Conservation (phyloP, 2,797 vertebrate genomes). For the Enteromius radiatus region DNA sequence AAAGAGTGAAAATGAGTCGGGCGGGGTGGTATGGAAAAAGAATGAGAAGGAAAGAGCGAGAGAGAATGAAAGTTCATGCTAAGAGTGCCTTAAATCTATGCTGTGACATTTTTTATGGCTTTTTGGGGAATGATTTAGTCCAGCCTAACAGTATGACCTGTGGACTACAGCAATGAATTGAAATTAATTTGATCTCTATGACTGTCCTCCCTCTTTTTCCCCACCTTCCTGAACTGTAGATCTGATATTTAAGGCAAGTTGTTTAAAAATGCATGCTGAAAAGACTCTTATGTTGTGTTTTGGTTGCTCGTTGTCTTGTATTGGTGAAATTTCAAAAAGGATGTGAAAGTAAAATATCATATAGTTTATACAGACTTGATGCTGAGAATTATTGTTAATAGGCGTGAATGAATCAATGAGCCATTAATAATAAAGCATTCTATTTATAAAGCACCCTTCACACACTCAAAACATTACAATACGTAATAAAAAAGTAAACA, state of each 20-base stretch:
- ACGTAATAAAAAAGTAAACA: no score
- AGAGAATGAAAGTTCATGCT: constrained; percentile 45
- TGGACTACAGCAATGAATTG: constrained; percentile 73
- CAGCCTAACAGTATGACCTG: constrained; percentile 62
- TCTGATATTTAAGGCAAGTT: constrained; percentile 9
- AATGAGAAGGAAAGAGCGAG: constrained; percentile 19
- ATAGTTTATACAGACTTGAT: no score
- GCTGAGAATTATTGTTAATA: no score
- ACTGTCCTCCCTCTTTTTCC: constrained; percentile 58
- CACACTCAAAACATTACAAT: no score
- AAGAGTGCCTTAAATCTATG: constrained; percentile 71
- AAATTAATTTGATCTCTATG: constrained; percentile 73
- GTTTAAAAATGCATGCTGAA: background rate
- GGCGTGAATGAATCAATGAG: no score
- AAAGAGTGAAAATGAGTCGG: constrained; percentile 38
- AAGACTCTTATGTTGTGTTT: background rate
- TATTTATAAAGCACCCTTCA: background rate
- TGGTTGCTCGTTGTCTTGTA: background rate
- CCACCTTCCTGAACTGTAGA: background rate
- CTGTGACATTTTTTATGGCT: constrained; percentile 75
- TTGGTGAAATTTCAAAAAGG: background rate
- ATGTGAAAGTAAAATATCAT: no score
- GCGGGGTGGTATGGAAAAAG: background rate
- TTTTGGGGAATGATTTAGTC: constrained; percentile 74
- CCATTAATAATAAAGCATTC: no score